Conservation (phyloP, 2,797 vertebrate genomes). For the Graptemys geographica region DNA sequence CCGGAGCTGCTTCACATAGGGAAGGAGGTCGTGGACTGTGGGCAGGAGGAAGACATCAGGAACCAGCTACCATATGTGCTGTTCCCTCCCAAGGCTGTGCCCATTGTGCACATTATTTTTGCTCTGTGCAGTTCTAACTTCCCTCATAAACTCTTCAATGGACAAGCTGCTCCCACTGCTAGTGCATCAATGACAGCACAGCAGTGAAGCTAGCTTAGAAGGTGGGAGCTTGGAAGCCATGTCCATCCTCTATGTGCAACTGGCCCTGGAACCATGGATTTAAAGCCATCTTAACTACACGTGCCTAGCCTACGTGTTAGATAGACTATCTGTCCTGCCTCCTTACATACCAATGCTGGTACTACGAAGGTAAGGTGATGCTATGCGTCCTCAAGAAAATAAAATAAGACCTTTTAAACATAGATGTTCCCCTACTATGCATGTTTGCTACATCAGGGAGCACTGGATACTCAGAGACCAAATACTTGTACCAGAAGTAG, state of each 20-base stretch:
- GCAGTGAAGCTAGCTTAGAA: background rate
- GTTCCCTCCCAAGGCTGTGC: background rate
- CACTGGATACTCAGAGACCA: background rate
- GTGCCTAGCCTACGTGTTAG: background rate
- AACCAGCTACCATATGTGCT: background rate
- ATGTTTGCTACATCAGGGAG: background rate
- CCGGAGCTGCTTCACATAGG: background rate
- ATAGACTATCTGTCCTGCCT: background rate
- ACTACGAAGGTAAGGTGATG: background rate
- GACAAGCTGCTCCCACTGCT: background rate
- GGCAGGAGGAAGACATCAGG: background rate
- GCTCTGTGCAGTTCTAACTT: background rate
- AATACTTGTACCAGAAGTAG: background rate
- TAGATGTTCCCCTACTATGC: background rate
- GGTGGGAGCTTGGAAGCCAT: background rate
- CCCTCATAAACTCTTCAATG: background rate
- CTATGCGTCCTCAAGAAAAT: background rate
- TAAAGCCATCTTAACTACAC: background rate
- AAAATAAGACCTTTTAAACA: background rate
- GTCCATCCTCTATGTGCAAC: background rate
- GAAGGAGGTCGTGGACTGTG: background rate
- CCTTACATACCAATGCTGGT: background rate
- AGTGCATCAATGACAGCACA: background rate
- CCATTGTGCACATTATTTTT: background rate
- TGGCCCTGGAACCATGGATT: background rate